Evolutionary conservation across 2,888 invertebrate species (phyloP).

Genomic region (Rhorus exstirpatorius): DNA sequence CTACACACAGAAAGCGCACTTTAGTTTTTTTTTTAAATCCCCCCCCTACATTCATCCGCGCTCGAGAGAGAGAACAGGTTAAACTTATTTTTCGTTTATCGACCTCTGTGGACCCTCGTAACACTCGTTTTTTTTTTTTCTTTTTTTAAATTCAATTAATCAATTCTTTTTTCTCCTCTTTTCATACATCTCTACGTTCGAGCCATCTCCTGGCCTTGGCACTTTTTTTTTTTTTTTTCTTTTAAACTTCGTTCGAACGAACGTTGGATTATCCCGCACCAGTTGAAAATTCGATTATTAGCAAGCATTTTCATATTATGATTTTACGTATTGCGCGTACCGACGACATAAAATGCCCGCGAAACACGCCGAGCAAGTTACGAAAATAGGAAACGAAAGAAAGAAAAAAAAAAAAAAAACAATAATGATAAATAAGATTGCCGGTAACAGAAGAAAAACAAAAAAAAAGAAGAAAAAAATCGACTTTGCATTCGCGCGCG

Average conservation of each 20-base stretch:
- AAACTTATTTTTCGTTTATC: slow-evolving; percentile 49
- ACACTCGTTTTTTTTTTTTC: slow-evolving; percentile 3
- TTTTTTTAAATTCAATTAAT: not conserved
- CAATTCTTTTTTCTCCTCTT: slow-evolving; percentile 17
- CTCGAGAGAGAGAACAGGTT: slow-evolving; percentile 31
- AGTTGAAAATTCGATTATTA: slow-evolving; percentile 61
- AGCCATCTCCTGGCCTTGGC: slow-evolving; percentile 66
- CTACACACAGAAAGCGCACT: slow-evolving; percentile 66
- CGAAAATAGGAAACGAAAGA: slow-evolving; percentile 4
- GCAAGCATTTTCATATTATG: slow-evolving; percentile 49
- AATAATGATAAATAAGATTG: slow-evolving; percentile 28
- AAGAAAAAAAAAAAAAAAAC: not conserved
- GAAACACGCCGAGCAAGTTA: slow-evolving; percentile 29
- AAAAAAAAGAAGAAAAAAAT: slow-evolving; percentile 12
- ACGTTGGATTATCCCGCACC: slow-evolving; percentile 55
- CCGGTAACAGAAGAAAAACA: slow-evolving; percentile 17
- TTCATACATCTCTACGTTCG: slow-evolving; percentile 55
- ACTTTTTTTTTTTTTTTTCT: slow-evolving; percentile 48
- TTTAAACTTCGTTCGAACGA: slow-evolving; percentile 42
- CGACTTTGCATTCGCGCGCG: slow-evolving; percentile 17
- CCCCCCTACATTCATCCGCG: slow-evolving; percentile 9
- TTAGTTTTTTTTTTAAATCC: slow-evolving; percentile 15
- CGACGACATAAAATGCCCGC: slow-evolving; percentile 10
- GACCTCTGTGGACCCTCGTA: slow-evolving; percentile 40
- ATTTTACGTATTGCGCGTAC: slow-evolving; percentile 49